Percentiles rank a stretch among this genome's conserved stretches.
phyloP scores from a whole-genome alignment of 2,888 invertebrate genomes.

The Antheraea yamamai region DNA sequence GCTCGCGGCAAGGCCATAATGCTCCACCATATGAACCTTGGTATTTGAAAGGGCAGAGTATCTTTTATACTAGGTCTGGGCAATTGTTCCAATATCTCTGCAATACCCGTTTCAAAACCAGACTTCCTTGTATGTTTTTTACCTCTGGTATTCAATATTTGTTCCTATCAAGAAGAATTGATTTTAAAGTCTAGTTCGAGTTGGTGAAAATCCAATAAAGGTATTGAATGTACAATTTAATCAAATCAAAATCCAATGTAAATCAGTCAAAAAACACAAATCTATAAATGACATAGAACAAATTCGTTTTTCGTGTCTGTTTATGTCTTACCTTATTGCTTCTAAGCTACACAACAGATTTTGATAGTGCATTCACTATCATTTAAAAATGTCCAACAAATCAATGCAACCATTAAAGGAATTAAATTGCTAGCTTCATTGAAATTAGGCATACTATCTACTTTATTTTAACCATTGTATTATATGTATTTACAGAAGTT shows the following conservation, averaged over 20 bases:
- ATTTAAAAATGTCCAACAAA: no score
- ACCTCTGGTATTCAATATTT: slow-evolving; percentile 85
- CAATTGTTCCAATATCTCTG: slow-evolving; percentile 85
- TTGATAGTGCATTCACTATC: no score
- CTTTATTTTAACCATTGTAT: no score
- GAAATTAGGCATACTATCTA: no score
- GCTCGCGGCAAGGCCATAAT: slow-evolving; percentile 81
- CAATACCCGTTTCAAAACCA: slow-evolving; percentile 83
- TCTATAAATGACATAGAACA: no score
- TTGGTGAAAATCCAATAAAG: not conserved
- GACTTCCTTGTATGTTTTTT: slow-evolving; percentile 85
- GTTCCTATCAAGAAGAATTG: slow-evolving; percentile 78
- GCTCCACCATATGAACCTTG: slow-evolving; percentile 84
- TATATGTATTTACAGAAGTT: no score
- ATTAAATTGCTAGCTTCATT: no score
- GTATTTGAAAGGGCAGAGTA: slow-evolving; percentile 92
- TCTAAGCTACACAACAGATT: no score
- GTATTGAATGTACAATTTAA: not conserved
- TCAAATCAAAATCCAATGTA: not conserved
- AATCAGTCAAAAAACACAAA: not conserved
- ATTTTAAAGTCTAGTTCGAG: not conserved
- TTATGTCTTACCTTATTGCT: no score
- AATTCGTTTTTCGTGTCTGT: no score
- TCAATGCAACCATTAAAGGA: no score
- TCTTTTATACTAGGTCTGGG: slow-evolving; percentile 88